Evolutionary conservation across 2,113 vertebrate species (phyloP).

Genomic region (Globicephala melas): DNA sequence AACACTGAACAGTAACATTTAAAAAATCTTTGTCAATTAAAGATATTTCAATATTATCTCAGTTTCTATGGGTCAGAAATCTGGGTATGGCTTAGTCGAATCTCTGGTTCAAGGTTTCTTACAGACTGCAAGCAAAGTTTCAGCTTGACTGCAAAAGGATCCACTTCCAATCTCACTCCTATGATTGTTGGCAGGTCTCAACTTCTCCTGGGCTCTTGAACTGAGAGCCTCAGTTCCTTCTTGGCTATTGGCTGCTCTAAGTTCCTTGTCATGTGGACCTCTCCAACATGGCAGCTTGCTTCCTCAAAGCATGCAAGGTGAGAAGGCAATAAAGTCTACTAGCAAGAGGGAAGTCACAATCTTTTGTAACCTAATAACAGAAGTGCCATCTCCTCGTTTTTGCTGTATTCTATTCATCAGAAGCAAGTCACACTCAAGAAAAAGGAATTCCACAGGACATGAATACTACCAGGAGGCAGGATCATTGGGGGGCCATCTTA

Average conservation of each 20-base stretch:
- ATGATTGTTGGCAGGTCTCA: not conserved
- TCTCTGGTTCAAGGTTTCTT: slow-evolving; percentile 2
- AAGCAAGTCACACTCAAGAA: not conserved
- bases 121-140: not conserved
- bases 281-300: not conserved
- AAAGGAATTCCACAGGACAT: not conserved
- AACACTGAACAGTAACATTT: not conserved
- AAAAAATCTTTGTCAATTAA: not conserved
- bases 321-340: not conserved
- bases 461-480: not conserved
- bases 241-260: not conserved
- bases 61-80: not conserved
- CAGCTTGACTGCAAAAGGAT: not conserved
- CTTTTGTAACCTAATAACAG: not conserved
- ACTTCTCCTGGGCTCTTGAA: not conserved
- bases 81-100: not conserved
- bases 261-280: not conserved
- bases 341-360: not conserved
- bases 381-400: not conserved
- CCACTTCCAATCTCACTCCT: not conserved
- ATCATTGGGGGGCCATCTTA: not conserved
- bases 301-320: not conserved
- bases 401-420: not conserved
- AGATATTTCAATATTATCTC: not conserved
- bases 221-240: not conserved